Conservation (phyloP, 2,113 vertebrate species). For the Oreochromis niloticus region DNA sequence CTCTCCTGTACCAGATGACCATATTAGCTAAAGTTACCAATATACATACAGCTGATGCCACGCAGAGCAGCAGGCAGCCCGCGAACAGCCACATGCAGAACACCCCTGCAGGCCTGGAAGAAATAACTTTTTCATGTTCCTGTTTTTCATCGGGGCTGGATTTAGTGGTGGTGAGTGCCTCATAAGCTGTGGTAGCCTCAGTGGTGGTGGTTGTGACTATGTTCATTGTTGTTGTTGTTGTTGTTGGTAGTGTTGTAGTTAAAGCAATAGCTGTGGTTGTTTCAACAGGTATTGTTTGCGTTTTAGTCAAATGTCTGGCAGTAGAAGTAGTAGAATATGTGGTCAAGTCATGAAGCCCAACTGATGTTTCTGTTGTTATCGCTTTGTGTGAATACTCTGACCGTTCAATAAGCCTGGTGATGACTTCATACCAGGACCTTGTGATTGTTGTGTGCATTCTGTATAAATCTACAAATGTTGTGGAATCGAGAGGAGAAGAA, state of each 20-base stretch:
- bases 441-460: background rate
- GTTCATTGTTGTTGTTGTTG: background rate
- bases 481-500: rapidly evolving
- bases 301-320: background rate
- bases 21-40: conserved; percentile 7
- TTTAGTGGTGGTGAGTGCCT: background rate
- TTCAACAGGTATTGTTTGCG: too few species aligned
- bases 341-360: rapidly evolving
- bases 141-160: background rate
- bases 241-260: rapidly evolving
- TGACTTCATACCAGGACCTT: background rate
- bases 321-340: background rate
- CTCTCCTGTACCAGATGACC: conserved; percentile 31
- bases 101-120: background rate
- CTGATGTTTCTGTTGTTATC: rapidly evolving
- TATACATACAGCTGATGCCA: background rate
- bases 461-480: background rate
- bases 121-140: rapidly evolving
- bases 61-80: conserved; percentile 33
- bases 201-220: rapidly evolving
- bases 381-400: background rate
- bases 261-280: background rate
- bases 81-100: conserved; percentile 68
- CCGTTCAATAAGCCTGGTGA: background rate
- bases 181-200: background rate